phyloP scores from a whole-genome alignment of 2,888 invertebrate genomes.

The Schrankia costaestrigalis region DNA sequence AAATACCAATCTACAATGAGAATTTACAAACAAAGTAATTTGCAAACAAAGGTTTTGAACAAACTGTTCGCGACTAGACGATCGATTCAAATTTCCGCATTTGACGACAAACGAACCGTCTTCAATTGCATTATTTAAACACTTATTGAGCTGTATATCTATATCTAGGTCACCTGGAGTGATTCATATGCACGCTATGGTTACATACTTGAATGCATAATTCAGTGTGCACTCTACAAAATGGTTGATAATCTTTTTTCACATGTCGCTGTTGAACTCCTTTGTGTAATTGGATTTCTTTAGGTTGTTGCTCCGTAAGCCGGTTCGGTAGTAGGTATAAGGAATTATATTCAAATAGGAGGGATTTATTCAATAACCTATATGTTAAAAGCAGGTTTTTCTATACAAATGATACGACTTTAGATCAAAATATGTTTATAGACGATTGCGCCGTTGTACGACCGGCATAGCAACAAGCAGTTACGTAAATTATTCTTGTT shows the following conservation, averaged over 20 bases:
- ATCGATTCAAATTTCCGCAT: constrained; percentile 36
- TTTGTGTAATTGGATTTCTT: constrained; percentile 60
- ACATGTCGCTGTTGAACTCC: constrained; percentile 44
- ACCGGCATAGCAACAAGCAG: constrained; percentile 44
- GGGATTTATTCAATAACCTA: constrained; percentile 19
- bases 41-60: constrained; percentile 16
- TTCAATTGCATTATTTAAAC: constrained; percentile 48
- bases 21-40: constrained; percentile 15
- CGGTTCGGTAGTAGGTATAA: constrained; percentile 26
- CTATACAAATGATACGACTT: constrained; percentile 32
- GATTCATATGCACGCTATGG: constrained; percentile 37
- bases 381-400: constrained; percentile 20
- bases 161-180: constrained; percentile 38
- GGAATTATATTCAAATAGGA: constrained; percentile 23
- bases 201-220: constrained; percentile 26
- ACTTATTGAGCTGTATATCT: constrained; percentile 37
- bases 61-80: constrained; percentile 14
- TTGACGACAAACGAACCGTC: constrained; percentile 24
- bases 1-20: too few relatives aligned
- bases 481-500: constrained; percentile 37
- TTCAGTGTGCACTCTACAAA: constrained; percentile 29
- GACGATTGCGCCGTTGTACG: constrained; percentile 28
- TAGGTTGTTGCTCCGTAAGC: constrained; percentile 48
- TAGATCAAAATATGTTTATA: constrained; percentile 32
- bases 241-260: constrained; percentile 47